Evolutionary conservation across 1,140 invertebrate genomes (phyloP).

Genomic region (Ips typographus): DNA sequence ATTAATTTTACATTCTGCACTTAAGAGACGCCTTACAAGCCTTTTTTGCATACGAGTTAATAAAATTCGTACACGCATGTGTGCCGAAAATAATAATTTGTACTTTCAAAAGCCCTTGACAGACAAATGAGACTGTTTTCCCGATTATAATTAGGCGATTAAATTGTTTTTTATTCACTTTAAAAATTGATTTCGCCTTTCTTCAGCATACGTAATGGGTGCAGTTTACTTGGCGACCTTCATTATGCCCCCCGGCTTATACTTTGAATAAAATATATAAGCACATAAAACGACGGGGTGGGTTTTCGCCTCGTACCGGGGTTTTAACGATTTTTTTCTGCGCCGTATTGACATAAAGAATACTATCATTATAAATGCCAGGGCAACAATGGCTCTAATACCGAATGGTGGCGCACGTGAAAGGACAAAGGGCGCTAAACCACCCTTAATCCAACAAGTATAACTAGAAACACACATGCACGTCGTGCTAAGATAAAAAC

Average conservation of each 20-base stretch:
- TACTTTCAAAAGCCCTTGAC: conserved; percentile 4
- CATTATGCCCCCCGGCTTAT: too few species aligned
- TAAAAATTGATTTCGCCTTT: background rate
- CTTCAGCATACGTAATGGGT: too few species aligned
- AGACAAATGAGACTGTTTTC: conserved; percentile 6
- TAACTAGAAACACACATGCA: conserved; percentile 48
- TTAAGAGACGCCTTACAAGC: background rate
- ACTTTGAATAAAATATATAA: background rate
- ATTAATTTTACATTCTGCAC: conserved; percentile 16
- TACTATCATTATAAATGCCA: conserved; percentile 47
- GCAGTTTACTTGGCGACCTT: too few species aligned
- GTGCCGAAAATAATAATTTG: conserved; percentile 8
- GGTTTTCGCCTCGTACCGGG: conserved; percentile 19
- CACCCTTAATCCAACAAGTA: conserved; percentile 50
- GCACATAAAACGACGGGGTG: conserved; percentile 33
- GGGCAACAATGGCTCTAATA: conserved; percentile 39
- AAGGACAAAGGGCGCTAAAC: conserved; percentile 47
- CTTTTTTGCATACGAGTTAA: conserved; percentile 16
- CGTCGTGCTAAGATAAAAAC: conserved; percentile 29
- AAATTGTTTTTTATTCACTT: conserved; percentile 3
- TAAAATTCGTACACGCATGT: conserved; percentile 5
- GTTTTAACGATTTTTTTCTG: conserved; percentile 43
- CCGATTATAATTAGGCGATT: background rate
- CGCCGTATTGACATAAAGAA: conserved; percentile 41
- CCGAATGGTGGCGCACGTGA: conserved; percentile 46